Evolutionary conservation across 2,797 vertebrate species (phyloP).

Genomic region (Etheostoma perlongum): DNA sequence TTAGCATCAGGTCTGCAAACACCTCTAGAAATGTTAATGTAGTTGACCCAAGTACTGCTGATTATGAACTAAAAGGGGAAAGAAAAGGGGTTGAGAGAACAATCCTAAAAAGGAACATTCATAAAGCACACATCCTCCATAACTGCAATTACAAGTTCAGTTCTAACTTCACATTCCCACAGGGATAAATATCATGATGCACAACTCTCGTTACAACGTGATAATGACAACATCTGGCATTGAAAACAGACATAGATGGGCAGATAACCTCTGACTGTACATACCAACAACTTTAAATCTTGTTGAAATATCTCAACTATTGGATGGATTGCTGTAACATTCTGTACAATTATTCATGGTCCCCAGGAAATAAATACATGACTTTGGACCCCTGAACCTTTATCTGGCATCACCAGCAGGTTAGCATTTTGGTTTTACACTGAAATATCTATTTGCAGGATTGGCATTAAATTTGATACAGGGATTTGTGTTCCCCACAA

Average conservation of each 20-base stretch:
- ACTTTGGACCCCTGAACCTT: background rate
- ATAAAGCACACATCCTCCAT: background rate
- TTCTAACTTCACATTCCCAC: conserved; percentile 1
- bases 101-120: background rate
- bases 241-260: conserved; percentile 3
- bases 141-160: background rate
- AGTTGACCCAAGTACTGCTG: background rate
- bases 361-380: background rate
- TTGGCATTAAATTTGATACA: too few relatives aligned
- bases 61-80: background rate
- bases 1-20: background rate
- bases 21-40: background rate
- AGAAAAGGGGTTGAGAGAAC: background rate
- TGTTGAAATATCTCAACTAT: background rate
- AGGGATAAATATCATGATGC: background rate
- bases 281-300: background rate
- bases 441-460: too few relatives aligned
- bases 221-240: conserved; percentile 16
- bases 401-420: background rate
- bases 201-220: conserved; percentile 4
- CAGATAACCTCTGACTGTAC: conserved; percentile 5
- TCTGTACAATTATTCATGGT: background rate
- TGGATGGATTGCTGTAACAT: background rate
- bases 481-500: too few relatives aligned
- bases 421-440: too few relatives aligned